Conservation (phyloP, 2,888 invertebrate species). For the Volucella zonaria region DNA sequence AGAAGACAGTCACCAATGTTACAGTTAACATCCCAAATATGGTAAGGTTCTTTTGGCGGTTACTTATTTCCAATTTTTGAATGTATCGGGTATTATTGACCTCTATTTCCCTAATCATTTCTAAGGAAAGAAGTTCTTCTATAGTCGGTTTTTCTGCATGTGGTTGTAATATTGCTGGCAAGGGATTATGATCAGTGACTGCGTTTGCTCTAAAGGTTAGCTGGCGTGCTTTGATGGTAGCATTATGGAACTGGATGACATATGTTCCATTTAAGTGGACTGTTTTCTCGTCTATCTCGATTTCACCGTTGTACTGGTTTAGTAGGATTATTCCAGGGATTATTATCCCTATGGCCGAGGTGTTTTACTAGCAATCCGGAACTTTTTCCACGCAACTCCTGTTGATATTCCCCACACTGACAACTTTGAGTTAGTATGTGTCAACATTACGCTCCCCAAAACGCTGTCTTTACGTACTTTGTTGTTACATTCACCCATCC, state of each 20-base stretch:
- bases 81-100: too few relatives aligned
- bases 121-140: neutral
- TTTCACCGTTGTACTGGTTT: neutral
- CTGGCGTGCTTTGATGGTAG: neutral
- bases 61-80: neutral
- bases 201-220: neutral
- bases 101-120: neutral
- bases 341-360: too few relatives aligned
- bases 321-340: neutral
- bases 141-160: neutral
- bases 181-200: neutral
- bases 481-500: too few relatives aligned
- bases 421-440: too few relatives aligned
- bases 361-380: too few relatives aligned
- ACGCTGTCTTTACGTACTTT: too few relatives aligned
- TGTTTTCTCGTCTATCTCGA: constrained; percentile 5
- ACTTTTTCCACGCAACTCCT: too few relatives aligned
- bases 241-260: neutral
- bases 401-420: too few relatives aligned
- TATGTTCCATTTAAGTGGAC: too few relatives aligned
- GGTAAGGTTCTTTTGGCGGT: neutral
- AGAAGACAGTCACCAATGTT: too few relatives aligned
- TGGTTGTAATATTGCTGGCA: neutral
- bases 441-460: too few relatives aligned
- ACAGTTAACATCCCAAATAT: neutral